Base-by-base conservation (phyloP, 2,888 invertebrate species). In the Oscheius sp. region DNA sequence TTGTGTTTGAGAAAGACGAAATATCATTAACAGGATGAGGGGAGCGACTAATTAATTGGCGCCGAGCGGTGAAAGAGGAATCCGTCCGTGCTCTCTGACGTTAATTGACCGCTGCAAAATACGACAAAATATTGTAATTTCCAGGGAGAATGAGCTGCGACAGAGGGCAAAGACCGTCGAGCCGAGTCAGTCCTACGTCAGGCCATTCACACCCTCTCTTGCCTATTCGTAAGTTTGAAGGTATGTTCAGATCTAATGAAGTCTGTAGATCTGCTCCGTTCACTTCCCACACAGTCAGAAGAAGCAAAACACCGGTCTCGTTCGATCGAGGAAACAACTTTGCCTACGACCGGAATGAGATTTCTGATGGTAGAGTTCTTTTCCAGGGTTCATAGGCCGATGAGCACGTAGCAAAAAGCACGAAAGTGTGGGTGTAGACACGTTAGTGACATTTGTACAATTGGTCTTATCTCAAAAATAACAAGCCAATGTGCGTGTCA, bases 241-340 rank as follows among this genome's bases (percentile, higher is more conserved):
- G 53, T 53, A 29, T 4, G 3, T 3, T 21, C 4, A 11, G 53
- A 53, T 53, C 53, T 29, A 11, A 21, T 3, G 11, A 53, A 42
- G 42, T 42, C 42, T 42, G 21, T 73, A 81, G 79, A 68, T 57
- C 76, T 10, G 77, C 79, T 29, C 81, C 81, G 51, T 81, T 78
- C 47, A 75, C 81, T 35, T 81, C 81, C 10, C 81, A 81, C 35
- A 81, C 81, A 10, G 76, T 79, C 21, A 78, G 79, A 57, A 77
- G 79, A 47, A 79, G 79, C 68, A 79, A 79, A 62, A 81, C 81
- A 53, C 81, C 81, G 42, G 73, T 73, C 42, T 73, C 76, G 9
- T 73, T 68, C 50, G 62, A 68, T 68, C 48, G 75, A 21, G 55
- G 59, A n/a, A 33, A 21, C 42, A 73, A 63, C 42, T 58, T 73